Percentiles rank a stretch among this genome's conserved stretches.
These are phyloP conservation scores for Buphagus erythrorhynchus DNA, from an alignment of 2,797 vertebrate genomes.

Conservation along the genomic window DNA sequence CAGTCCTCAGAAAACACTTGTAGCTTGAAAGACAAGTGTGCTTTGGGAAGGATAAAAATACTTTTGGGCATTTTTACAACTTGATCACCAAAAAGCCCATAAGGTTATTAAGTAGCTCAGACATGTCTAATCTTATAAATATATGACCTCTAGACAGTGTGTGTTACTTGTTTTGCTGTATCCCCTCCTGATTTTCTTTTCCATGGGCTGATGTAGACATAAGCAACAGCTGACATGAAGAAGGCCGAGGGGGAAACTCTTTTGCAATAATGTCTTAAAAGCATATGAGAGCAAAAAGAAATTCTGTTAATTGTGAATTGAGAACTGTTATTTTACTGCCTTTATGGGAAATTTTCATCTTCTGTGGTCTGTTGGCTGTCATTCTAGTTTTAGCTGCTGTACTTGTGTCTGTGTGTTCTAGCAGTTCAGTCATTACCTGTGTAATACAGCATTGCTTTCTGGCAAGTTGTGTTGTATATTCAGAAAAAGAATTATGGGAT, in stretches of 20 bases:
- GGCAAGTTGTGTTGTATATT: neutral
- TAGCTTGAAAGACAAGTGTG: neutral
- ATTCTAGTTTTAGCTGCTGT: neutral
- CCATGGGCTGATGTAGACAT: neutral
- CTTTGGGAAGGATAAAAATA: conserved; percentile 41
- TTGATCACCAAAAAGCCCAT: conserved; percentile 20
- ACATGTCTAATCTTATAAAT: conserved; percentile 36
- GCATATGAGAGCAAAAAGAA: neutral
- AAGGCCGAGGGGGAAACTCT: neutral
- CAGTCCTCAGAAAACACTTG: neutral
- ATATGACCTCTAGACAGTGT: neutral
- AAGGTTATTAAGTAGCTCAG: conserved; percentile 61
- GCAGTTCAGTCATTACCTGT: neutral
- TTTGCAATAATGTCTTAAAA: neutral
- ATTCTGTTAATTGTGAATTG: neutral
- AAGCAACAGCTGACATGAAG: neutral
- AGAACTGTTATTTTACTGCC: neutral
- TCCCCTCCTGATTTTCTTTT: neutral
- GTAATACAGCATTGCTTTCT: neutral
- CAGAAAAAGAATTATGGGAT: neutral
- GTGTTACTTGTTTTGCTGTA: neutral
- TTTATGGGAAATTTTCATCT: neutral
- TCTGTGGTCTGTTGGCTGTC: neutral
- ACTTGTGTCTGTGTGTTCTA: neutral
- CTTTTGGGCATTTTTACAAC: conserved; percentile 41